Base-by-base conservation (phyloP, 1,140 invertebrate species). In the Babylonia areolata region DNA sequence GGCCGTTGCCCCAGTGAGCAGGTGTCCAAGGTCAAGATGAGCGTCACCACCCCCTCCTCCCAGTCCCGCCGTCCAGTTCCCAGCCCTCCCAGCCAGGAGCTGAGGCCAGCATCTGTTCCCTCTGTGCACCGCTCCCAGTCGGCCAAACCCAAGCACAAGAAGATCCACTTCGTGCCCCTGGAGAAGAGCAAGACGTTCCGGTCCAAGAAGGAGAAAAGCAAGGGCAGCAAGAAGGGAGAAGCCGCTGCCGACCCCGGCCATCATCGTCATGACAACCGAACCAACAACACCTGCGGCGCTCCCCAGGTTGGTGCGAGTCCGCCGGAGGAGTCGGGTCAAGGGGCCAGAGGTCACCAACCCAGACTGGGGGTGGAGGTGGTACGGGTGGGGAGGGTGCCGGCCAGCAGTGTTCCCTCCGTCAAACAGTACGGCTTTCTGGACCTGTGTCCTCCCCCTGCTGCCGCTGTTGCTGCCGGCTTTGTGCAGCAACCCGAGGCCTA, bases 361-460 rank as follows among this genome's bases (percentile, higher is more conserved):
- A 80, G 54, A 37, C 9, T 58, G 46, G 78, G 33, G 6, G 78
- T 58, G 42, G 78, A 11, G 6, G 78, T 54, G 31, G 37, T 80
- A 2, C 51, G 31, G 12, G 42, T 42, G 9, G 46, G 78, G 23
- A 3, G 78, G 31, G 11, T 58, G 28, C 23, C 78, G 28, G 42
- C 46, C 46, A 35, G 37, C 11, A 33, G 9, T 20, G 78, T 37
- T 17, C 37, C 12, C 33, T 77, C 75, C 0, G 78, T 84, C 73
- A 88, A 88, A 78, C 87, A 88, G 85, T 88, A 88, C 80, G 87
- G 87, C 9, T 88, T 88, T 58, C 77, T 88, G 9, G 87, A 88
- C 31, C 42, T 81, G 46, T 81, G 80, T 28, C 35, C 28, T 51
- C 2, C 46, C 17, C 17, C 46, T 12, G n/a, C n/a, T n/a, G n/a